A percentile compares a stretch with the other conserved stretches of the same genome.
Conservation (phyloP, 2,797 vertebrate genomes). For the Discoglossus pictus region DNA sequence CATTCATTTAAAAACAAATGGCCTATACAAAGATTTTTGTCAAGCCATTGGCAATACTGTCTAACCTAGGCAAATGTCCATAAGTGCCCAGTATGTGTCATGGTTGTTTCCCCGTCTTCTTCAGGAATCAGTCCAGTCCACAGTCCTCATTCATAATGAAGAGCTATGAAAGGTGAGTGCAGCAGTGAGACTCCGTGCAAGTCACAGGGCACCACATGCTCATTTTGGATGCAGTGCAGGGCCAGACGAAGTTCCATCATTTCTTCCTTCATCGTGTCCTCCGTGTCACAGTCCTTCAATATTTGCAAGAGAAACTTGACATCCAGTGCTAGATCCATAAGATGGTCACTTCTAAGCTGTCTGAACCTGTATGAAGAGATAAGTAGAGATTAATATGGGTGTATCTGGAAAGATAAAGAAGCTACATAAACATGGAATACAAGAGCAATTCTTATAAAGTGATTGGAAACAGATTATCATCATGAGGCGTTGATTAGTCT, state of each 20-base stretch:
- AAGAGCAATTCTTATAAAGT: too few species aligned
- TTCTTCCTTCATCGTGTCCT: constrained; percentile 40
- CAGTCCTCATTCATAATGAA: constrained; percentile 66
- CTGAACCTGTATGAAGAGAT: constrained; percentile 12
- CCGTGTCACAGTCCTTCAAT: constrained; percentile 60
- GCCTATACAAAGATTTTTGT: too few species aligned
- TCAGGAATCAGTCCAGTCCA: constrained; percentile 25
- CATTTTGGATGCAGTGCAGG: constrained; percentile 66
- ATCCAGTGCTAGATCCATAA: constrained; percentile 71
- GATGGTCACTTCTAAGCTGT: constrained; percentile 52
- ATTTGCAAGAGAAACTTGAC: constrained; percentile 70
- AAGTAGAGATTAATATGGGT: not conserved
- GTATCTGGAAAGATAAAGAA: not conserved
- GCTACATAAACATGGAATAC: too few species aligned
- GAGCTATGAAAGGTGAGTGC: constrained; percentile 73
- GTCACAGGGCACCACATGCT: constrained; percentile 60
- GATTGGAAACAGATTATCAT: not conserved
- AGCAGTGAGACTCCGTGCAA: constrained; percentile 61
- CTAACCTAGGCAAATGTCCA: too few species aligned
- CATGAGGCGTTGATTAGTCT: not conserved
- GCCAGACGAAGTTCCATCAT: constrained; percentile 64
- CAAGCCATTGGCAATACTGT: too few species aligned
- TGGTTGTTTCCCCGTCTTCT: not conserved
- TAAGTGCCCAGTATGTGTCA: not conserved
- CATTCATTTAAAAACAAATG: too few species aligned